A percentile compares a stretch with the other conserved stretches of the same genome.
These are phyloP conservation scores for Aspidiotus destructor DNA, from an alignment of 2,888 invertebrate genomes.

Conservation along the genomic window DNA sequence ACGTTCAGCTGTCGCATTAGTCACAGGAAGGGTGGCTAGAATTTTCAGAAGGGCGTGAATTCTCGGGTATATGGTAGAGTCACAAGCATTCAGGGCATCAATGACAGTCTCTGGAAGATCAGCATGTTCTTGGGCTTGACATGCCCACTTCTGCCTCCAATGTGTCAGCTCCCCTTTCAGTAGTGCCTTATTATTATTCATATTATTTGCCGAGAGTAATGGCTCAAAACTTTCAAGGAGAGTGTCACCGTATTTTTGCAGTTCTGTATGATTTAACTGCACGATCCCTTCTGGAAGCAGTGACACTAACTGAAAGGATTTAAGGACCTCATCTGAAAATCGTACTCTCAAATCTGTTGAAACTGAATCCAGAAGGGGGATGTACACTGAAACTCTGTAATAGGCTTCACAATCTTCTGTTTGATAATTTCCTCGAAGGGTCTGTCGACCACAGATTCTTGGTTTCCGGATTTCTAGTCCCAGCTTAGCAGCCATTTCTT, in stretches of 20 bases:
- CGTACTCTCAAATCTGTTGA: too few relatives aligned
- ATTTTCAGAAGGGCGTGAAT: background rate
- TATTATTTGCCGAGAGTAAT: background rate
- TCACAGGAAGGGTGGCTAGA: background rate
- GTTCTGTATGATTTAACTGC: background rate
- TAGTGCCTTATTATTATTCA: background rate
- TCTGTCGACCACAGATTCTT: background rate
- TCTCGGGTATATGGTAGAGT: background rate
- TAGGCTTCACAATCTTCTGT: background rate
- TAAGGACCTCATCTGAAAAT: background rate
- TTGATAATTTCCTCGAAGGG: background rate
- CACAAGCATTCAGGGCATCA: background rate
- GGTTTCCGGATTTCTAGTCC: background rate
- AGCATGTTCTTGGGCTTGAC: background rate
- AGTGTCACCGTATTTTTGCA: background rate
- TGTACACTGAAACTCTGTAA: background rate
- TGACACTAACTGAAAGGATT: background rate
- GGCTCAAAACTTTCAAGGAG: background rate
- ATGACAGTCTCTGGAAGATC: background rate
- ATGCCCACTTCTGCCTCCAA: background rate
- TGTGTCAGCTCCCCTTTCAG: background rate
- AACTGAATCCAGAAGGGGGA: background rate
- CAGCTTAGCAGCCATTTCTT: background rate
- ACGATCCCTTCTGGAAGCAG: background rate
- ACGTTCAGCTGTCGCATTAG: background rate